Evolutionary conservation across 2,888 invertebrate species (phyloP).

Genomic region (Dicranocentrus wangi): DNA sequence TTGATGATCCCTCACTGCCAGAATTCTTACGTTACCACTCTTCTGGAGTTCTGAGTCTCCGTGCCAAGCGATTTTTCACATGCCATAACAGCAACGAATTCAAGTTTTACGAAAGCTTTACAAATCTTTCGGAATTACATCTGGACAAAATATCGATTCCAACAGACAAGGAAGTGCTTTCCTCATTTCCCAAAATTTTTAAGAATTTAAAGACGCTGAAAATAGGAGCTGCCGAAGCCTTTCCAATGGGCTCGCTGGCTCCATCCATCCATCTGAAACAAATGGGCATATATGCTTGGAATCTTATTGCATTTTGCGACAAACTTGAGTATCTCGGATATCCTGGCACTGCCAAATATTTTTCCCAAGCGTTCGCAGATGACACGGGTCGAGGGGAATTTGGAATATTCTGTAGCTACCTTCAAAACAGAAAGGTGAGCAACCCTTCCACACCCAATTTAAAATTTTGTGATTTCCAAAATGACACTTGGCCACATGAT

Average conservation of each 20-base stretch:
- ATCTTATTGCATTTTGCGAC: conserved; percentile 41
- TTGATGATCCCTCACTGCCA: conserved; percentile 17
- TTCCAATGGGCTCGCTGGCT: conserved; percentile 24
- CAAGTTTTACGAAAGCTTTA: conserved; percentile 37
- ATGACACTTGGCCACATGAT: conserved; percentile 42
- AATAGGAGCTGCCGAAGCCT: conserved; percentile 45
- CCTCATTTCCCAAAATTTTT: conserved; percentile 5
- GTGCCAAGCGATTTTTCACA: conserved; percentile 32
- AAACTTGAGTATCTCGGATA: conserved; percentile 39
- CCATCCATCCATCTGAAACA: conserved; percentile 27
- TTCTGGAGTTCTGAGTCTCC: background rate
- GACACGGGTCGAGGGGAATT: conserved; percentile 43
- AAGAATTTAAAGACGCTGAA: conserved; percentile 20
- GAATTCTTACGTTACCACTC: conserved; percentile 25
- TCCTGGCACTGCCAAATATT: conserved; percentile 44
- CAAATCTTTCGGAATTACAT: conserved; percentile 13
- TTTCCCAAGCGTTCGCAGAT: conserved; percentile 47
- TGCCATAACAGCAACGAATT: background rate
- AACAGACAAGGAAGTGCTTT: background rate
- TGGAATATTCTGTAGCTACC: conserved; percentile 48
- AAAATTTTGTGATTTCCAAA: conserved; percentile 37
- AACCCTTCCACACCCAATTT: too few relatives aligned
- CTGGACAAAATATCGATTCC: conserved; percentile 47
- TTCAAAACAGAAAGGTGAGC: conserved; percentile 6
- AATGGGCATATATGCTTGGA: conserved; percentile 43